phyloP scores from a whole-genome alignment of 2,797 vertebrate species.

The Discoglossus pictus region DNA sequence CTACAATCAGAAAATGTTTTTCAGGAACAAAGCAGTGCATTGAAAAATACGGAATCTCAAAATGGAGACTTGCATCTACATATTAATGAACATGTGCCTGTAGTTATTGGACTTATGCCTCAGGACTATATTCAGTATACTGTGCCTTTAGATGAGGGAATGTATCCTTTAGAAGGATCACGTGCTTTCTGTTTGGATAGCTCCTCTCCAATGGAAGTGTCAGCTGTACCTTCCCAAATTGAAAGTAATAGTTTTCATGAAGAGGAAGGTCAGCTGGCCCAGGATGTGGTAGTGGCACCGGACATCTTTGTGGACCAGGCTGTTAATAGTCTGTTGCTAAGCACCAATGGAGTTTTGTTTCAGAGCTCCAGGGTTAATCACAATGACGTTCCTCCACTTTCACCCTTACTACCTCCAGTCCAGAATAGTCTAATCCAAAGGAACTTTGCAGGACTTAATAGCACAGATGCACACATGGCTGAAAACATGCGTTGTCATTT shows the following conservation, averaged over 20 bases:
- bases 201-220: conserved; percentile 94
- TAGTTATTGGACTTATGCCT: conserved; percentile 92
- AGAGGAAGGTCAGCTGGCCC: conserved; percentile 79
- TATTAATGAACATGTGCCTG: conserved; percentile 95
- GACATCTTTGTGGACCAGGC: conserved; percentile 91
- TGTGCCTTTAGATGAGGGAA: conserved; percentile 99
- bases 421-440: conserved; percentile 84
- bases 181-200: conserved; percentile 88
- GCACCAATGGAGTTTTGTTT: conserved; percentile 84
- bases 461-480: conserved; percentile 82
- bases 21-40: conserved; percentile 78
- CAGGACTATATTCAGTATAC: conserved; percentile 99
- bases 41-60: conserved; percentile 81
- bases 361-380: conserved; percentile 81
- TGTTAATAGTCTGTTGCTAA: conserved; percentile 81
- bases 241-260: conserved; percentile 75
- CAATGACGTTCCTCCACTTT: conserved; percentile 78
- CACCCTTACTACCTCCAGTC: conserved; percentile 89
- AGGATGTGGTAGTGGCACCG: conserved; percentile 78
- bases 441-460: conserved; percentile 83
- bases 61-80: conserved; percentile 87
- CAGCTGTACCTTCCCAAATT: conserved; percentile 72
- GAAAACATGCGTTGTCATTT: conserved; percentile 93
- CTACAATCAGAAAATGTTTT: conserved; percentile 86
- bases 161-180: conserved; percentile 89